Evolutionary conservation across 2,113 vertebrate genomes (phyloP).

Genomic region (Crotalus tigris): DNA sequence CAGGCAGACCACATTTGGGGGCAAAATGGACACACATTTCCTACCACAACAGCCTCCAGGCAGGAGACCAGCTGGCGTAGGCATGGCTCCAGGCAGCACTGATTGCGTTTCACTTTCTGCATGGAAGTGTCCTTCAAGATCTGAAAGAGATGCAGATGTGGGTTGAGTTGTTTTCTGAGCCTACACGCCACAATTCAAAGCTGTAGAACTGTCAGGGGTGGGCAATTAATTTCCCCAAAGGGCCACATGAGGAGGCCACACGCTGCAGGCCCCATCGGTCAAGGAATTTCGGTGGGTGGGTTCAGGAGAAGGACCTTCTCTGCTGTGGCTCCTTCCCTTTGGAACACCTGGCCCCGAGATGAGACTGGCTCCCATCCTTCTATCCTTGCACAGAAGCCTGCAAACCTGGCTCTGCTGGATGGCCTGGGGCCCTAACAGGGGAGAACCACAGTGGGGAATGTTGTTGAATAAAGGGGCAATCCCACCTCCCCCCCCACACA

Average conservation of each 20-base stretch:
- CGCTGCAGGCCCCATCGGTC: not conserved
- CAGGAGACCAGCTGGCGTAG: conserved; percentile 96
- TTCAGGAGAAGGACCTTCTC: not conserved
- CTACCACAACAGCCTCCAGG: conserved; percentile 92
- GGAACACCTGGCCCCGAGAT: not conserved
- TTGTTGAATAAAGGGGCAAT: not conserved
- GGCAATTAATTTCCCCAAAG: not conserved
- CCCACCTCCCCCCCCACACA: not conserved
- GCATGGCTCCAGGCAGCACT: conserved; percentile 97
- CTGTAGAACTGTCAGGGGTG: not conserved
- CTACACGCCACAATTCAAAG: not conserved
- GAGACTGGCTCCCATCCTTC: not conserved
- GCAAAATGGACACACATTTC: conserved; percentile 36
- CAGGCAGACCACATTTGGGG: not conserved
- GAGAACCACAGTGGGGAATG: not conserved
- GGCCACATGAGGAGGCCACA: not conserved
- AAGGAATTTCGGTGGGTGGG: not conserved
- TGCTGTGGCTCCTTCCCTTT: not conserved
- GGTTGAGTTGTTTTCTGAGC: not conserved
- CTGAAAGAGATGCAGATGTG: conserved; percentile 66
- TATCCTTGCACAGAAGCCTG: not conserved
- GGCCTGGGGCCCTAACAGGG: no score
- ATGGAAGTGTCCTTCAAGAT: conserved; percentile 94
- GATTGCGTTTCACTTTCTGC: conserved; percentile 97
- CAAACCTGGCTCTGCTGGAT: not conserved